Base-by-base conservation (phyloP, 2,113 vertebrate species). In the Neodontobutis hainanensis region DNA sequence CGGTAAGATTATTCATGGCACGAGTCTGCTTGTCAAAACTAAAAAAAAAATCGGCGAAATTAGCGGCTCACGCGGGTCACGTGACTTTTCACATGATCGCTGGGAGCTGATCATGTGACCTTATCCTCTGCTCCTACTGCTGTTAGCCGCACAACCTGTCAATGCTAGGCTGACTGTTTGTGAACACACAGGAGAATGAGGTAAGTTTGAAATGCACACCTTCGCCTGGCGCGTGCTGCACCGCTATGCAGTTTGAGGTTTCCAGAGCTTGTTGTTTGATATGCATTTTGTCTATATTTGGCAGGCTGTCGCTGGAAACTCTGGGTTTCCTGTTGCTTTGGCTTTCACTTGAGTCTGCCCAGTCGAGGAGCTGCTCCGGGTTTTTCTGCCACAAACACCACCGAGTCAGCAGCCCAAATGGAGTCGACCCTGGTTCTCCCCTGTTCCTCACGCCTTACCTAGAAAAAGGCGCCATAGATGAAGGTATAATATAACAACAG, bases 391-490 rank as follows among this genome's bases (percentile, higher is more conserved):
- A 74, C 47, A 90, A 88, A 67, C 59, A 74, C 61, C 80, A 65
- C 15, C 64, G 65, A 55, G 76, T 91, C 61, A 78, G 81, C 61
- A 36, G 34, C 14, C 53, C 77, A 8, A 19, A 14, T 10, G 83
- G 68, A 38, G 85, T 78, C 51, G 83, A 94, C 15, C 85, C 91
- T 2, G 94, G 93, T 7, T 61, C 89, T 3, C 94, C 95, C 0
- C 91, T 98, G 4, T 94, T 96, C 60, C 92, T 96, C 73, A 95
- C 92, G 0, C 91, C 93, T 3, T 94, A 94, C 46, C 85, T 95
- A 68, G 91, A 95, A 81, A 91, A 81, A 55, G 92, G 92, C 4
- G 93, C 77, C 55, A 83, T 88, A 53, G 85, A 81, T 9, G 89
- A 95, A 93, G 92, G 92, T 93, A 79, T 68, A 77, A 53, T 12